Base-by-base conservation (phyloP, 2,113 vertebrate species). In the Pionites leucogaster region DNA sequence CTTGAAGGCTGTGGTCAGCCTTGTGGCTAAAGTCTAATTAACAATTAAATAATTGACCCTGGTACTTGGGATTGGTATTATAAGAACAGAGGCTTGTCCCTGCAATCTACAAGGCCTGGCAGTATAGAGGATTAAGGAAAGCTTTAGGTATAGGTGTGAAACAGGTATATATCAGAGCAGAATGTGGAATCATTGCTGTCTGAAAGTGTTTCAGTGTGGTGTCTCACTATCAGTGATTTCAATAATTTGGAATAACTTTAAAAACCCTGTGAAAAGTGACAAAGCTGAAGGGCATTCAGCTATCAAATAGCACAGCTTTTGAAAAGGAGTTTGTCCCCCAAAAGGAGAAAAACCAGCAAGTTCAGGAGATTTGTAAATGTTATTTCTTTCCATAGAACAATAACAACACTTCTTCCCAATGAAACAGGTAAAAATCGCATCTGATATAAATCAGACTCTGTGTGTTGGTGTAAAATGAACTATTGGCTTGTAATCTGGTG, bases 161-260 rank as follows among this genome's bases (percentile, higher is more conserved):
- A 92, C 50, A 90, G 82, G 80, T 95, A 53, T 81, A 82, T 75
- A n/a, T 79, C 64, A 92, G 57, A 90, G 65, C 69, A 71, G 39
- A 79, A 44, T 19, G 49, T 39, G 80, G 41, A 92, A 47, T 60
- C 46, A 65, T 53, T 82, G 19, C n/a, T 12, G 35, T 50, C 65
- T 84, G 57, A 67, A 82, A 77, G 25, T 44, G 47, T 63, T 63
- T 79, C 72, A 67, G 44, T 52, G 65, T 68, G 74, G 41, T 44
- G 39, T n/a, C 64, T 86, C 39, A 11, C 29, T 59, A 14, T 15
- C 83, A 42, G 22, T 95, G 80, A 88, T 93, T 92, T 85, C 80
- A 81, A 35, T 88, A 70, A 85, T 92, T 71, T 69, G 64, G 41
- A 95, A 71, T 62, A 76, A 64, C 13, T 74, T 85, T 16, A 28